Percentiles rank a stretch among this genome's conserved stretches.
These are phyloP conservation scores for Liodrosophila aerea DNA, from an alignment of 2,888 invertebrate genomes.

Conservation along the genomic window DNA sequence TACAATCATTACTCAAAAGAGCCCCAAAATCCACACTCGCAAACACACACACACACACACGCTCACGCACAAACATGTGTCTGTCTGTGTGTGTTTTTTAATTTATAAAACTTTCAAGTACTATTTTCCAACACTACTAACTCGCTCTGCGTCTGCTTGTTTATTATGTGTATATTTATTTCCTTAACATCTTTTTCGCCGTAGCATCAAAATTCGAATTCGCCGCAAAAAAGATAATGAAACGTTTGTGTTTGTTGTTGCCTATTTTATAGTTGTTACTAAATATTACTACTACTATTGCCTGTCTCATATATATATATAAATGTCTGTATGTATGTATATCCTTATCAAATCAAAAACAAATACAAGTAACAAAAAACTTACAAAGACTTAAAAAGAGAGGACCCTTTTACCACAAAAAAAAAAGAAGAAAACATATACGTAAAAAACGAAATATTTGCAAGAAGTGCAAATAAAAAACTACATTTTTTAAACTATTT, in stretches of 20 bases:
- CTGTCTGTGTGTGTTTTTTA: conserved; percentile 36
- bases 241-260: conserved; percentile 58
- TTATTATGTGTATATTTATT: conserved; percentile 9
- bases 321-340: conserved; percentile 62
- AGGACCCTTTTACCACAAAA: conserved; percentile 68
- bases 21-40: conserved; percentile 40
- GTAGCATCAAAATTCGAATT: conserved; percentile 23
- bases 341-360: conserved; percentile 36
- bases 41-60: conserved; percentile 11
- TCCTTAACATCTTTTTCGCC: conserved; percentile 27
- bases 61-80: conserved; percentile 30
- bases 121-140: conserved; percentile 40
- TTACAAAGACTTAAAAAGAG: conserved; percentile 56
- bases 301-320: conserved; percentile 30
- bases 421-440: conserved; percentile 35
- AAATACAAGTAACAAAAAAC: conserved; percentile 46
- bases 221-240: conserved; percentile 34
- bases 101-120: conserved; percentile 34
- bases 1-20: conserved; percentile 74
- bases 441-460: conserved; percentile 44
- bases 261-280: conserved; percentile 55
- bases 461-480: conserved; percentile 37
- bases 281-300: conserved; percentile 9
- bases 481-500: conserved; percentile 28
- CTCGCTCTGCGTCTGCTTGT: conserved; percentile 63